phyloP scores from a whole-genome alignment of 2,113 vertebrate genomes.

The Elaphurus davidianus region DNA sequence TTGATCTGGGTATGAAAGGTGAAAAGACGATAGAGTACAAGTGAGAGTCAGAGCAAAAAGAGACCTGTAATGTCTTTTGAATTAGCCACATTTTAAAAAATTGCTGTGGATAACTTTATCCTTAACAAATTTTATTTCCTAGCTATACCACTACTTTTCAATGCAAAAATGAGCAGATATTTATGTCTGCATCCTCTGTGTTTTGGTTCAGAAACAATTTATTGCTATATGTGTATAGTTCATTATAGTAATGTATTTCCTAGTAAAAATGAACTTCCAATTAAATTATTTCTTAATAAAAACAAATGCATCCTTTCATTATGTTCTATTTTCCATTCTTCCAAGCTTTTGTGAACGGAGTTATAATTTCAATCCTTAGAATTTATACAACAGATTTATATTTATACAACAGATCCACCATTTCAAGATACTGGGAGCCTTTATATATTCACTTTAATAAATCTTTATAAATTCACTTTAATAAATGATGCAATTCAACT shows the following conservation, averaged over 20 bases:
- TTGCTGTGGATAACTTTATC: background rate
- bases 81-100: background rate
- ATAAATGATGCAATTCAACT: background rate
- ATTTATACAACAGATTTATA: background rate
- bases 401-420: background rate
- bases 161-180: background rate
- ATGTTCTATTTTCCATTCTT: background rate
- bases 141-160: background rate
- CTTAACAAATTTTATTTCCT: background rate
- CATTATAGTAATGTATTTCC: background rate
- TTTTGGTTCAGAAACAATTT: background rate
- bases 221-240: background rate
- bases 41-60: background rate
- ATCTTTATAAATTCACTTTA: background rate
- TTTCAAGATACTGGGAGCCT: background rate
- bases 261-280: constrained; percentile 18
- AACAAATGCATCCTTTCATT: background rate
- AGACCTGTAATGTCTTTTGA: background rate
- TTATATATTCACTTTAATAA: background rate
- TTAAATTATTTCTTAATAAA: constrained; percentile 38
- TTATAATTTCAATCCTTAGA: background rate
- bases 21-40: background rate
- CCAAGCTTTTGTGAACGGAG: background rate
- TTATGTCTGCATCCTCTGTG: background rate
- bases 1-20: background rate